These are phyloP conservation scores for Noctua janthe DNA, from an alignment of 2,888 invertebrate species.

Conservation along the genomic window DNA sequence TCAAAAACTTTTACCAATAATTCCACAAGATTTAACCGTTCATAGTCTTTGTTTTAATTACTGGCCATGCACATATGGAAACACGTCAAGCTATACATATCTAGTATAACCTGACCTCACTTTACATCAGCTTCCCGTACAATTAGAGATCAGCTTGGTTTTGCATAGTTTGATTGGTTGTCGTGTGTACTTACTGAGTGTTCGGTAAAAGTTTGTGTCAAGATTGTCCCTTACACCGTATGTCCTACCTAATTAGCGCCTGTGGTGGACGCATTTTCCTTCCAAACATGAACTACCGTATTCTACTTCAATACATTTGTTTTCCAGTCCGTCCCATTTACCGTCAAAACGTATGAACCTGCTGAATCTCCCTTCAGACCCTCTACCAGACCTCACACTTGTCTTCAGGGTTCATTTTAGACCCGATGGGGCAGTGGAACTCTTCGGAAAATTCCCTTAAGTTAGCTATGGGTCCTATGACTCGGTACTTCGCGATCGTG, in stretches of 20 bases:
- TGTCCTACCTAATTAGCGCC: background rate
- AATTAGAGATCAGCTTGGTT: background rate
- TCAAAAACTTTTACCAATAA: background rate
- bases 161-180: background rate
- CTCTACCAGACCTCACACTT: slow-evolving; percentile 97
- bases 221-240: background rate
- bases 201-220: background rate
- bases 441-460: slow-evolving; percentile 95
- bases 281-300: background rate
- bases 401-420: slow-evolving; percentile 95
- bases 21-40: too few species aligned
- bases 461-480: slow-evolving; percentile 96
- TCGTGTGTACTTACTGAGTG: too few species aligned
- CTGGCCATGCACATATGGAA: background rate
- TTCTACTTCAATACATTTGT: background rate
- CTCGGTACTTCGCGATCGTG: slow-evolving; percentile 96
- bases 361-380: slow-evolving; percentile 20
- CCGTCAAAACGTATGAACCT: slow-evolving; percentile 19
- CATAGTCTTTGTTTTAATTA: background rate
- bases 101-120: background rate
- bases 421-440: slow-evolving; percentile 93
- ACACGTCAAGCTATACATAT: background rate
- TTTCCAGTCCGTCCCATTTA: slow-evolving; percentile 38
- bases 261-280: background rate
- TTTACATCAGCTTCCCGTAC: background rate